These are phyloP conservation scores for Empis stercorea DNA, from an alignment of 2,888 invertebrate genomes.

Conservation along the genomic window DNA sequence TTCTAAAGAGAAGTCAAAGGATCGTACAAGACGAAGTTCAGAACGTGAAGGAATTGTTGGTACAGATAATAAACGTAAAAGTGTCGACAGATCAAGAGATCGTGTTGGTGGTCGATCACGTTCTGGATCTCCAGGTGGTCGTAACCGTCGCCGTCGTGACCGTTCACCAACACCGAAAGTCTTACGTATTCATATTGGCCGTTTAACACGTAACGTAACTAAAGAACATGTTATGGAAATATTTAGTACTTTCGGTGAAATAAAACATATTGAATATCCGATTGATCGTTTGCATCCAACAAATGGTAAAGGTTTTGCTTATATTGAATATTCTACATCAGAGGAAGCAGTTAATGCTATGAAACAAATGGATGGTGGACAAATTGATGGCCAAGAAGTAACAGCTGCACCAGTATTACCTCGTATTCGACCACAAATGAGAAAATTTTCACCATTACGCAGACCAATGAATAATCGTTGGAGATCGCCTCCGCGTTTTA, in stretches of 20 bases:
- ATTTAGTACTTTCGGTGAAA: slow-evolving; percentile 74
- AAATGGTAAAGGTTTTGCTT: slow-evolving; percentile 85
- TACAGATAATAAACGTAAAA: background rate
- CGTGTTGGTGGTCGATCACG: slow-evolving; percentile 30
- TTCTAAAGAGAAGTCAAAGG: slow-evolving; percentile 12
- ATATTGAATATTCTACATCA: slow-evolving; percentile 84
- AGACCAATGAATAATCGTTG: slow-evolving; percentile 32
- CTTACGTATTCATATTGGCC: slow-evolving; percentile 86
- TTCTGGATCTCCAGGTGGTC: slow-evolving; percentile 45
- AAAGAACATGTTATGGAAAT: slow-evolving; percentile 85
- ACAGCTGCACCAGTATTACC: slow-evolving; percentile 87
- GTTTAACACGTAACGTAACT: slow-evolving; percentile 82
- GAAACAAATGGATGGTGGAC: slow-evolving; percentile 99
- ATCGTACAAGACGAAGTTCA: slow-evolving; percentile 8
- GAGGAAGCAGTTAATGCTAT: slow-evolving; percentile 98
- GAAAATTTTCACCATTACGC: slow-evolving; percentile 33
- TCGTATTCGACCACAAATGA: slow-evolving; percentile 36
- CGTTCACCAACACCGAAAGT: slow-evolving; percentile 84
- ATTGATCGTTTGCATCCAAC: slow-evolving; percentile 77
- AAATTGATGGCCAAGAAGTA: slow-evolving; percentile 92
- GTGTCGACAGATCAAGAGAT: slow-evolving; percentile 16
- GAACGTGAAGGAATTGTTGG: slow-evolving; percentile 10
- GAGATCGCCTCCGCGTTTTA: slow-evolving; percentile 32
- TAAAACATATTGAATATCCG: slow-evolving; percentile 83
- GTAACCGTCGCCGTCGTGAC: slow-evolving; percentile 54